phyloP scores from a whole-genome alignment of 2,888 invertebrate species.

The Polymixis flavicincta region DNA sequence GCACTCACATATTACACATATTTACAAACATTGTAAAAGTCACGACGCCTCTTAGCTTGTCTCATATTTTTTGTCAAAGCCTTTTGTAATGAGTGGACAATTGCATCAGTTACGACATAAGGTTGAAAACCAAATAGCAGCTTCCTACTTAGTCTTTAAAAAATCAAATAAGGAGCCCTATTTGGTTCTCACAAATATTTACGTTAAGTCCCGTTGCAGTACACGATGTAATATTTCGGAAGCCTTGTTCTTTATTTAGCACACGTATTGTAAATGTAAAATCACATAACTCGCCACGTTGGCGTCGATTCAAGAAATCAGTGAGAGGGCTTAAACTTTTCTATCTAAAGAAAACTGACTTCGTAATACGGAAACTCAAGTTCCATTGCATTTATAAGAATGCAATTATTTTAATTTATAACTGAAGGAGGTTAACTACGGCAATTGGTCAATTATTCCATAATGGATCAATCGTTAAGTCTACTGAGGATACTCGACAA shows the following conservation, averaged over 20 bases:
- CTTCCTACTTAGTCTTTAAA: no score
- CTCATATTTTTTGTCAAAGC: no score
- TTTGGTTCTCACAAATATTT: no score
- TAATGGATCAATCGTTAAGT: constrained; percentile 37
- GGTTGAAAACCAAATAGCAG: no score
- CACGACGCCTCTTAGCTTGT: no score
- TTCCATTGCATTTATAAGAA: constrained; percentile 23
- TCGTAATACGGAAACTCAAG: constrained; percentile 44
- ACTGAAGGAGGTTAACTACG: constrained; percentile 25
- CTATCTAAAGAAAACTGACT: constrained; percentile 62
- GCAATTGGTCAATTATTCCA: constrained; percentile 36
- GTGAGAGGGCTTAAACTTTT: constrained; percentile 58
- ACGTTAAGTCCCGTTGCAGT: constrained; percentile 5
- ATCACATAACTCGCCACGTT: constrained; percentile 74
- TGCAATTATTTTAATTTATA: constrained; percentile 54
- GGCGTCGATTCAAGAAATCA: constrained; percentile 84
- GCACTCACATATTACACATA: no score
- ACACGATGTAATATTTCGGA: constrained; percentile 55
- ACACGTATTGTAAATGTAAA: constrained; percentile 78
- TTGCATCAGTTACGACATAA: no score
- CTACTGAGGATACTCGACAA: constrained; percentile 20
- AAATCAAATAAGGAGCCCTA: no score
- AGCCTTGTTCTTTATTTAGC: constrained; percentile 72
- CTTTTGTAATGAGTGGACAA: no score
- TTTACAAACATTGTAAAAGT: no score